Percentiles rank a stretch among this genome's conserved stretches.
These are phyloP conservation scores for Potamarius usumacintae DNA, from an alignment of 2,113 vertebrate species.

Conservation along the genomic window DNA sequence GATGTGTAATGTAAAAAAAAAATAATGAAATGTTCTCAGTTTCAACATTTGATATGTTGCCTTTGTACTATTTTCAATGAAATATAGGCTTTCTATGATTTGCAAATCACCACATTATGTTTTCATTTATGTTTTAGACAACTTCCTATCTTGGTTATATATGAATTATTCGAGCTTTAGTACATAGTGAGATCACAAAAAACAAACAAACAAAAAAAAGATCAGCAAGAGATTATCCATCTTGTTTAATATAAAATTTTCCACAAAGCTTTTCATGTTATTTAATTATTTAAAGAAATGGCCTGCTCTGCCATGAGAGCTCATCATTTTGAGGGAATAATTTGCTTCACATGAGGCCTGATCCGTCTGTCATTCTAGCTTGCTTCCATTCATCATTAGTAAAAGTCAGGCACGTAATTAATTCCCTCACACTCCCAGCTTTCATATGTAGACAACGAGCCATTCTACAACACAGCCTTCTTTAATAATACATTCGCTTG, in stretches of 20 bases:
- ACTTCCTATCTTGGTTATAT: too few species aligned
- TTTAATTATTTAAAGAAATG: constrained; percentile 5
- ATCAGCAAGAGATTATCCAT: not conserved
- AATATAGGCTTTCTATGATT: too few species aligned
- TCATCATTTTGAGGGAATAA: constrained; percentile 16
- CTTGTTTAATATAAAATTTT: not conserved
- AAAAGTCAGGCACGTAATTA: constrained; percentile 46
- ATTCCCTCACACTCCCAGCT: constrained; percentile 35
- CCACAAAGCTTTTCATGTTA: not conserved
- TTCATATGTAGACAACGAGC: constrained; percentile 42
- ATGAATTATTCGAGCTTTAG: not conserved
- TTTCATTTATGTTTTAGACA: too few species aligned
- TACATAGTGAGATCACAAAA: not conserved
- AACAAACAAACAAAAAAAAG: not conserved
- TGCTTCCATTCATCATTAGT: constrained; percentile 41
- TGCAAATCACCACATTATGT: too few species aligned
- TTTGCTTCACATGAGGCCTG: constrained; percentile 4
- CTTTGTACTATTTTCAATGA: too few species aligned
- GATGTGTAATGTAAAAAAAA: too few species aligned
- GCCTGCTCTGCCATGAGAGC: not conserved
- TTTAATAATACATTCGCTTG: constrained; percentile 45
- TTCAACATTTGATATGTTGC: too few species aligned
- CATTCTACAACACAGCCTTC: constrained; percentile 10
- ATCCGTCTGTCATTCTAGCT: not conserved
- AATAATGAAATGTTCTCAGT: too few species aligned